Percentiles rank a stretch among this genome's conserved stretches.
Conservation (phyloP, 2,113 vertebrate species). For the Jacana jacana region DNA sequence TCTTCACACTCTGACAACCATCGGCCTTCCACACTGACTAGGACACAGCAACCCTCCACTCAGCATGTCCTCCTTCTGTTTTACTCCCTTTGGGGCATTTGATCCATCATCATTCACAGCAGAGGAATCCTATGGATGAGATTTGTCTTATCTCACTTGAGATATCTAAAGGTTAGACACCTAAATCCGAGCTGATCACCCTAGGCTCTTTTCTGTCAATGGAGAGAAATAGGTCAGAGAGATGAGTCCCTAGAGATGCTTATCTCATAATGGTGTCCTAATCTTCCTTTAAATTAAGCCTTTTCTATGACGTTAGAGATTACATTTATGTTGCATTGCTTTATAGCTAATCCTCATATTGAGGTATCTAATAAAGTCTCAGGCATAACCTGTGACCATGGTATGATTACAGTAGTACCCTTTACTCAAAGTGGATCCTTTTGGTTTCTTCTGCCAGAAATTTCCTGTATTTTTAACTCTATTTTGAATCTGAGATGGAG, state of each 20-base stretch:
- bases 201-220: background rate
- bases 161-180: background rate
- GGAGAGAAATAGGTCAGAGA: background rate
- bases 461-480: background rate
- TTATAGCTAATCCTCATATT: background rate
- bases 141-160: background rate
- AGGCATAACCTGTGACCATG: background rate
- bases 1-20: background rate
- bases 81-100: background rate
- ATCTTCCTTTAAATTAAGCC: background rate
- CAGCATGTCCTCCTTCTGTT: fast-evolving
- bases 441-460: background rate
- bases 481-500: background rate
- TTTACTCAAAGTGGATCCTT: background rate
- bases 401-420: background rate
- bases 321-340: background rate
- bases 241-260: background rate
- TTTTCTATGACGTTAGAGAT: background rate
- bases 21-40: fast-evolving
- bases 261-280: background rate
- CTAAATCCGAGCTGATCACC: background rate
- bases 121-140: background rate
- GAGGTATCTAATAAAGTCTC: background rate
- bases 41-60: fast-evolving
- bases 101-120: background rate